Conservation (phyloP, 2,797 vertebrate species). For the Pempheris klunzingeri region DNA sequence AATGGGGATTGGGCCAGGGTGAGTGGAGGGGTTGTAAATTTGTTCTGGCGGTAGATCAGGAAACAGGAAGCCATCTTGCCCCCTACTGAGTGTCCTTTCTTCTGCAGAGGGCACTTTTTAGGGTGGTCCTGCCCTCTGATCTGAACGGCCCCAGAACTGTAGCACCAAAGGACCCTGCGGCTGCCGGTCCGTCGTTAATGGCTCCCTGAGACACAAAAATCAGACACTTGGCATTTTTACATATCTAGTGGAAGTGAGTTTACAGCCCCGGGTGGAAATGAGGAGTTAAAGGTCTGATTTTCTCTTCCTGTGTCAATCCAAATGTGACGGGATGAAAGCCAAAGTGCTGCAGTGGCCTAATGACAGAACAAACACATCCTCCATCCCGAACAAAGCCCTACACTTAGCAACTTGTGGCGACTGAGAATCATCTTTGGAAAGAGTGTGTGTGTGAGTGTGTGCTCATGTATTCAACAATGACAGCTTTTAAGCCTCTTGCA, state of each 20-base stretch:
- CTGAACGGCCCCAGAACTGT: conserved; percentile 58
- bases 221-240: not conserved
- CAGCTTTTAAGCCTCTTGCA: conserved; percentile 63
- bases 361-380: conserved; percentile 62
- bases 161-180: conserved; percentile 80
- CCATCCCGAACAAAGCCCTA: conserved; percentile 36
- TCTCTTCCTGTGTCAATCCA: conserved; percentile 60
- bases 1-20: conserved; percentile 22
- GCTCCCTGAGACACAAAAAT: conserved; percentile 77
- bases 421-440: conserved; percentile 33
- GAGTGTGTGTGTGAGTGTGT: conserved; percentile 30
- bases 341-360: conserved; percentile 34
- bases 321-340: conserved; percentile 49
- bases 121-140: conserved; percentile 38
- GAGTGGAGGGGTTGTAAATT: conserved; percentile 56
- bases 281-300: conserved; percentile 19
- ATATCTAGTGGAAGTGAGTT: not conserved
- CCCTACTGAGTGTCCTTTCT: conserved; percentile 50
- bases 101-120: conserved; percentile 22
- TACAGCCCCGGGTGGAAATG: conserved; percentile 25
- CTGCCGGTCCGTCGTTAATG: conserved; percentile 71
- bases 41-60: conserved; percentile 48
- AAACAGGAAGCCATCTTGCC: conserved; percentile 44
- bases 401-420: conserved; percentile 36
- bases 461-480: conserved; percentile 55